These are phyloP conservation scores for Tenebrosternarchus preto DNA, from an alignment of 2,113 vertebrate species.

Conservation along the genomic window DNA sequence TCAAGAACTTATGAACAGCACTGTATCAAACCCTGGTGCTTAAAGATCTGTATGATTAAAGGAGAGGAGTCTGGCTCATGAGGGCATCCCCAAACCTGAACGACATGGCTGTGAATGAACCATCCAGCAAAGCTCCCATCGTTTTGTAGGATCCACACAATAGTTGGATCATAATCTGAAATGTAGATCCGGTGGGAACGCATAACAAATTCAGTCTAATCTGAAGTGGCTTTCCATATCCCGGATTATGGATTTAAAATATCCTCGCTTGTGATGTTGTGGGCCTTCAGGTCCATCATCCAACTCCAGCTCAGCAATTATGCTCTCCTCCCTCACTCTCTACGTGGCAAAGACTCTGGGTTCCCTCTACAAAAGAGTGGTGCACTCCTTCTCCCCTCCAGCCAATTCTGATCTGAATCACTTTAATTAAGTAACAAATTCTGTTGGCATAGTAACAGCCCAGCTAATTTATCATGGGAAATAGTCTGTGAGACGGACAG, in stretches of 20 bases:
- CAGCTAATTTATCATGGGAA: constrained; percentile 92
- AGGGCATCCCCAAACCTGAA: background rate
- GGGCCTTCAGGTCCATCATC: background rate
- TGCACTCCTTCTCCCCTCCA: constrained; percentile 69
- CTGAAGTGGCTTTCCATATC: background rate
- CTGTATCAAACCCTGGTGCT: no score
- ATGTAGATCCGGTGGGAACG: background rate
- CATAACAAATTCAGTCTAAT: background rate
- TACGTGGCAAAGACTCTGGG: constrained; percentile 60
- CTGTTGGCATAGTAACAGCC: constrained; percentile 94
- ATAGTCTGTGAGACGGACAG: constrained; percentile 83
- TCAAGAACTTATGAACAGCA: no score
- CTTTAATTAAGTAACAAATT: constrained; percentile 97
- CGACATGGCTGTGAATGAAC: background rate
- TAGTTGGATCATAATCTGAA: background rate
- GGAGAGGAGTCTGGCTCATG: background rate
- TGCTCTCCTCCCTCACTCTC: constrained; percentile 20
- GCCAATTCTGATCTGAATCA: constrained; percentile 88
- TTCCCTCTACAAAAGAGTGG: constrained; percentile 65
- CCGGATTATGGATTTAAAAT: background rate
- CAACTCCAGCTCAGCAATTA: constrained; percentile 3
- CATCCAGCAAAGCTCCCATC: background rate
- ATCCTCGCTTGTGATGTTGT: background rate
- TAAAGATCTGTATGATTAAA: no score
- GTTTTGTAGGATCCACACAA: background rate